These are phyloP conservation scores for Trichonephila inaurata DNA, from an alignment of 1,140 invertebrate genomes.

Conservation along the genomic window DNA sequence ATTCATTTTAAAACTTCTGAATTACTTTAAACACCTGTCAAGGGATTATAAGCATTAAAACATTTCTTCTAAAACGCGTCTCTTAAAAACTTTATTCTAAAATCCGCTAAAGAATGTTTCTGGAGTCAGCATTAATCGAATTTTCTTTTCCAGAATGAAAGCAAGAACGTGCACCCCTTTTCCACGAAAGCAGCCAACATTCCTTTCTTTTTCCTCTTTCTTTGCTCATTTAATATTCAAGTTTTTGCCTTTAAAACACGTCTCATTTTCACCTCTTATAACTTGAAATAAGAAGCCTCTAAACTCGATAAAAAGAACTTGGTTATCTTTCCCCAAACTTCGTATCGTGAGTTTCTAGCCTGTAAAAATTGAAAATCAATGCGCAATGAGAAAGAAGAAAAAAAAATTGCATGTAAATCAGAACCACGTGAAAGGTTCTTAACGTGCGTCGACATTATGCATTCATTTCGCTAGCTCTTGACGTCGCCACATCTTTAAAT, in stretches of 20 bases:
- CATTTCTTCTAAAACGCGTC: not conserved
- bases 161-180: not conserved
- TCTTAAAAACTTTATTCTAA: not conserved
- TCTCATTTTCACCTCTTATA: slow-evolving; percentile 45
- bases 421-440: not conserved
- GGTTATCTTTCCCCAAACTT: slow-evolving; percentile 31
- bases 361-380: slow-evolving; percentile 49
- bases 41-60: too few relatives aligned
- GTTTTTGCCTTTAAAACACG: slow-evolving; percentile 34
- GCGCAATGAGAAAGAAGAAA: not conserved
- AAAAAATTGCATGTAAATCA: not conserved
- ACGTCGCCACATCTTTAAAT: slow-evolving; percentile 17
- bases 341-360: not conserved
- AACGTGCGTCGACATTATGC: slow-evolving; percentile 17
- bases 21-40: too few relatives aligned
- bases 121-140: slow-evolving; percentile 6
- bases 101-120: not conserved
- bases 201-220: too few relatives aligned
- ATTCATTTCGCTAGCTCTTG: not conserved
- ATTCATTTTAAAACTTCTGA: too few relatives aligned
- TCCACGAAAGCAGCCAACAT: not conserved
- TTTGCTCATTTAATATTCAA: slow-evolving; percentile 30
- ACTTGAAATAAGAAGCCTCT: slow-evolving; percentile 28
- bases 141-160: slow-evolving; percentile 16
- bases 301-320: slow-evolving; percentile 27